A percentile compares a stretch with the other conserved stretches of the same genome.
phyloP scores from a whole-genome alignment of 2,113 vertebrate species.

The Daboia siamensis region DNA sequence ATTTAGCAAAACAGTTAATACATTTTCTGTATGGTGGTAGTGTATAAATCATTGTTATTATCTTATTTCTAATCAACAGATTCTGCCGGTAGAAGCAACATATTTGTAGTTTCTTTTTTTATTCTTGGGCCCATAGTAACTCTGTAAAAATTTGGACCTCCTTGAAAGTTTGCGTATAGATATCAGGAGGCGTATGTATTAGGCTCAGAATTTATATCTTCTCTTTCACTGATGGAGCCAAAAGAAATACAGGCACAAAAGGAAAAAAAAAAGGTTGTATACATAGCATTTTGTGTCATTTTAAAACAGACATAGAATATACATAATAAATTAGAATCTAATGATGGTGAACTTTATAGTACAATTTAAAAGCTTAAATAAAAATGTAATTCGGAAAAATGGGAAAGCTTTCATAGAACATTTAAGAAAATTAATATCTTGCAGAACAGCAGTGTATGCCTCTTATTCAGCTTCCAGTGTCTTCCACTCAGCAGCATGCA shows the following conservation, averaged over 20 bases:
- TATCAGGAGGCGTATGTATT: background rate
- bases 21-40: background rate
- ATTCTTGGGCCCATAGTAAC: background rate
- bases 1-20: background rate
- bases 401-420: conserved; percentile 51
- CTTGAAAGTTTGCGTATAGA: background rate
- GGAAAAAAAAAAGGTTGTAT: conserved; percentile 11
- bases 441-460: conserved; percentile 37
- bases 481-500: conserved; percentile 36
- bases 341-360: conserved; percentile 49
- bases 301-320: conserved; percentile 36
- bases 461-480: conserved; percentile 43
- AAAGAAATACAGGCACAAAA: conserved; percentile 22
- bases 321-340: conserved; percentile 46
- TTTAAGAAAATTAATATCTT: conserved; percentile 48
- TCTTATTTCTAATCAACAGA: background rate
- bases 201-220: conserved; percentile 4
- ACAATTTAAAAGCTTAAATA: conserved; percentile 40
- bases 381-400: conserved; percentile 44
- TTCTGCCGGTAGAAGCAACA: background rate
- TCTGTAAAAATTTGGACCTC: background rate
- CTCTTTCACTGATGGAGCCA: conserved; percentile 10
- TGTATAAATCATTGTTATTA: background rate
- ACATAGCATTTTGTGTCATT: conserved; percentile 20
- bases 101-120: background rate